phyloP scores from a whole-genome alignment of 1,140 invertebrate genomes.

The Drosophila arawakana region DNA sequence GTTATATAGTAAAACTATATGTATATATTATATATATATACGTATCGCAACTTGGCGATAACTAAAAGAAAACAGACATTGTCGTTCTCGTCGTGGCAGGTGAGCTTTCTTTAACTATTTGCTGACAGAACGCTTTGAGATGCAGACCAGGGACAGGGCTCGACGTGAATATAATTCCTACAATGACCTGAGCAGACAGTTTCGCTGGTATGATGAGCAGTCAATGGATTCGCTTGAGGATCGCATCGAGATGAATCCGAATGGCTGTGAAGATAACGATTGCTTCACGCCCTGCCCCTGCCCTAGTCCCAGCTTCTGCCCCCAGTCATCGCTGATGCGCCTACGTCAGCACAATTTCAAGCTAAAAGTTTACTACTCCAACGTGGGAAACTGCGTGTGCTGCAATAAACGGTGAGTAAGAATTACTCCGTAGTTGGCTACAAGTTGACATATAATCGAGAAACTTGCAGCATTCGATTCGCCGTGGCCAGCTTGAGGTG shows the following conservation, averaged over 20 bases:
- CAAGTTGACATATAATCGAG: not conserved
- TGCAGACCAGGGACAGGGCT: slow-evolving; percentile 51
- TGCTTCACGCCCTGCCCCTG: slow-evolving; percentile 38
- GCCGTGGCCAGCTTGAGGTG: slow-evolving; percentile 89
- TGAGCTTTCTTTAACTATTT: slow-evolving; percentile 4
- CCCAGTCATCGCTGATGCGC: slow-evolving; percentile 33
- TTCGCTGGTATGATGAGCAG: slow-evolving; percentile 54
- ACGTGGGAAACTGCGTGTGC: slow-evolving; percentile 92
- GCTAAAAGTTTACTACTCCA: slow-evolving; percentile 92
- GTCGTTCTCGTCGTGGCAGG: not conserved
- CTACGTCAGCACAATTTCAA: slow-evolving; percentile 89
- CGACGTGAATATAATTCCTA: slow-evolving; percentile 63
- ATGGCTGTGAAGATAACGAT: slow-evolving; percentile 48
- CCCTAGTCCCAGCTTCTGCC: slow-evolving; percentile 13
- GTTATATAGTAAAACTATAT: not conserved
- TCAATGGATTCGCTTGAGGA: slow-evolving; percentile 64
- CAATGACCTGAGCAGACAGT: slow-evolving; percentile 59
- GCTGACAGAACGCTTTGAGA: slow-evolving; percentile 10
- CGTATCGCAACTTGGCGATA: slow-evolving; percentile 31
- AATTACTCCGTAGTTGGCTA: too few species aligned
- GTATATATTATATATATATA: not conserved
- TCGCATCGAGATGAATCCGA: slow-evolving; percentile 61
- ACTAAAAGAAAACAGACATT: slow-evolving; percentile 24
- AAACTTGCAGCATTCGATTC: slow-evolving; percentile 88
- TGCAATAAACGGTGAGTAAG: slow-evolving; percentile 90